Conservation (phyloP, 1,140 invertebrate species). For the Arion vulgaris region DNA sequence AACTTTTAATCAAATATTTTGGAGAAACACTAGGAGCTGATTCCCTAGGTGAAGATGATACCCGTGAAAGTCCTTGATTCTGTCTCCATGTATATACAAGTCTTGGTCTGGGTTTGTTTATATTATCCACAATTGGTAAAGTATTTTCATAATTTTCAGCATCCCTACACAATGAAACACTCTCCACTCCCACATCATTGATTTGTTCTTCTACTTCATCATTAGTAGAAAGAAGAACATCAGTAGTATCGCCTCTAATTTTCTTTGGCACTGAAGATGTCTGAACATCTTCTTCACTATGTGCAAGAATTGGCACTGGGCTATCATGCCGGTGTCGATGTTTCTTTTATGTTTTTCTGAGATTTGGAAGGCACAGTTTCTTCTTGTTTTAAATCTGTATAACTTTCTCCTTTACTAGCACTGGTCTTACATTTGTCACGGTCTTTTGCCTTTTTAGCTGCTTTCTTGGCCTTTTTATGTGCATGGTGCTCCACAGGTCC, state of each 20-base stretch:
- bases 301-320: background rate
- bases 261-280: background rate
- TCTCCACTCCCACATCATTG: background rate
- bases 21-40: constrained; percentile 26
- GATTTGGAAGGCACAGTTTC: constrained; percentile 10
- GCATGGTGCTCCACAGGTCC: background rate
- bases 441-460: constrained; percentile 40
- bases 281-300: background rate
- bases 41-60: constrained; percentile 20
- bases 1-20: constrained; percentile 29
- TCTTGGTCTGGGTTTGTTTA: constrained; percentile 16
- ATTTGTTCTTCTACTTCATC: background rate
- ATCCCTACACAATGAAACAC: constrained; percentile 3
- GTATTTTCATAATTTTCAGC: constrained; percentile 23
- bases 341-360: constrained; percentile 40
- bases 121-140: constrained; percentile 1
- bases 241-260: background rate
- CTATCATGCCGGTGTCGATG: constrained; percentile 30
- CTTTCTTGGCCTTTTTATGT: constrained; percentile 39
- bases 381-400: background rate
- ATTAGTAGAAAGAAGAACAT: background rate
- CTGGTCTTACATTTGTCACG: constrained; percentile 10
- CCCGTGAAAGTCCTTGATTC: constrained; percentile 32
- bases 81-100: constrained; percentile 36
- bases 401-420: constrained; percentile 9